These are phyloP conservation scores for Clarias laeviceps DNA, from an alignment of 2,797 vertebrate genomes.

Conservation along the genomic window DNA sequence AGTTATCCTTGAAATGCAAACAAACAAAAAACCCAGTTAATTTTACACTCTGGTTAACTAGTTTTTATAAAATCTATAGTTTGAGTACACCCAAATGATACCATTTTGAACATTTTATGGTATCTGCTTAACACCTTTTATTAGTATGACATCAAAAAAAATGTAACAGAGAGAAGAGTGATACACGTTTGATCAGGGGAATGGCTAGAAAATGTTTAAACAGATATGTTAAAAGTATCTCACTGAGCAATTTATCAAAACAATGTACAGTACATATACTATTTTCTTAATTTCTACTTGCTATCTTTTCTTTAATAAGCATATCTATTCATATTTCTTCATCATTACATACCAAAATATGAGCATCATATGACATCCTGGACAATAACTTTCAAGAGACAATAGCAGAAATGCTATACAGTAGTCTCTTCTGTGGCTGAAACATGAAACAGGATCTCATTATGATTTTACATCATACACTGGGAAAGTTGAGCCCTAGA, in stretches of 20 bases:
- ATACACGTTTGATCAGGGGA: background rate
- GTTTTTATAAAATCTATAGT: constrained; percentile 21
- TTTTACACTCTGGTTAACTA: background rate
- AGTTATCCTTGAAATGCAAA: background rate
- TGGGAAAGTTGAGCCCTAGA: background rate
- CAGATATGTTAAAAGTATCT: background rate
- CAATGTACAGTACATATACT: background rate
- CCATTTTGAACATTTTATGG: background rate
- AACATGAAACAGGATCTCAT: background rate
- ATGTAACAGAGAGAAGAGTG: background rate
- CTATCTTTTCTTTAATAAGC: background rate
- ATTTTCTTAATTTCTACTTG: background rate
- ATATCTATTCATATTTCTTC: background rate
- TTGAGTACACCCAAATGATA: background rate
- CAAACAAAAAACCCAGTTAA: background rate
- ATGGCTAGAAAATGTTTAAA: background rate
- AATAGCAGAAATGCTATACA: background rate
- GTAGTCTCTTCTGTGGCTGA: background rate
- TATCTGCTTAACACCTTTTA: background rate
- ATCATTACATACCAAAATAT: background rate
- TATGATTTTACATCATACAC: background rate
- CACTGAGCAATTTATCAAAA: background rate
- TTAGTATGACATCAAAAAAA: background rate
- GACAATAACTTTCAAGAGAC: background rate
- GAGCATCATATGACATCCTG: background rate